These are phyloP conservation scores for Anadara kagoshimensis DNA, from an alignment of 1,140 invertebrate genomes.

Conservation along the genomic window DNA sequence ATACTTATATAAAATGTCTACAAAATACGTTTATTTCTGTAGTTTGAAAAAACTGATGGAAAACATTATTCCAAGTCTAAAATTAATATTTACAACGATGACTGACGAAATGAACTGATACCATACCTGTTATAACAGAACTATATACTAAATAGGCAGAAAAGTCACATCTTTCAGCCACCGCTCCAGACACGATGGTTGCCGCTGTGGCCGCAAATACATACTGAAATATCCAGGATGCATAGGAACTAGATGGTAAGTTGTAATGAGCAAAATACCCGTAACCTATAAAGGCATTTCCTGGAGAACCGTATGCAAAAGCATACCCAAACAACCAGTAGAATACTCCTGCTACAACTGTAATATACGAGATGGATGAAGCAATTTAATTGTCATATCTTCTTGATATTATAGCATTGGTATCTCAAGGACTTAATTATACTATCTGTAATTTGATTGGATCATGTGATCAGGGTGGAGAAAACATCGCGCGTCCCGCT, in stretches of 20 bases:
- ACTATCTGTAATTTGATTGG: too few relatives aligned
- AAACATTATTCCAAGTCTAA: background rate
- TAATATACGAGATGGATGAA: conserved; percentile 25
- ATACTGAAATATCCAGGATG: conserved; percentile 61
- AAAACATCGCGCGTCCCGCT: too few relatives aligned
- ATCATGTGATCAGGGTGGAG: too few relatives aligned
- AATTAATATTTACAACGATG: background rate
- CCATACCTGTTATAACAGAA: conserved; percentile 75
- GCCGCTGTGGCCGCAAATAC: conserved; percentile 67
- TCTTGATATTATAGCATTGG: background rate
- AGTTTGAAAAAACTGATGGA: background rate
- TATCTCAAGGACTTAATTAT: too few relatives aligned
- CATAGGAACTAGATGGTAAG: conserved; percentile 29
- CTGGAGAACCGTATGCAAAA: conserved; percentile 75
- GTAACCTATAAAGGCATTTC: conserved; percentile 63
- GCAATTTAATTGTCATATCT: background rate
- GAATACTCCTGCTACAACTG: conserved; percentile 75
- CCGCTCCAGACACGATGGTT: conserved; percentile 76
- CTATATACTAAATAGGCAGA: conserved; percentile 78
- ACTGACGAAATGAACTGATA: background rate
- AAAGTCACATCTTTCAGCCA: conserved; percentile 78
- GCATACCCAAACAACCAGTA: conserved; percentile 78
- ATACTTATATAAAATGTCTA: too few relatives aligned
- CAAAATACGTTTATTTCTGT: background rate
- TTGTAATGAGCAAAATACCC: conserved; percentile 40